A percentile compares a stretch with the other conserved stretches of the same genome.
phyloP scores from a whole-genome alignment of 2,797 vertebrate genomes.

The Lithobates sylvaticus region DNA sequence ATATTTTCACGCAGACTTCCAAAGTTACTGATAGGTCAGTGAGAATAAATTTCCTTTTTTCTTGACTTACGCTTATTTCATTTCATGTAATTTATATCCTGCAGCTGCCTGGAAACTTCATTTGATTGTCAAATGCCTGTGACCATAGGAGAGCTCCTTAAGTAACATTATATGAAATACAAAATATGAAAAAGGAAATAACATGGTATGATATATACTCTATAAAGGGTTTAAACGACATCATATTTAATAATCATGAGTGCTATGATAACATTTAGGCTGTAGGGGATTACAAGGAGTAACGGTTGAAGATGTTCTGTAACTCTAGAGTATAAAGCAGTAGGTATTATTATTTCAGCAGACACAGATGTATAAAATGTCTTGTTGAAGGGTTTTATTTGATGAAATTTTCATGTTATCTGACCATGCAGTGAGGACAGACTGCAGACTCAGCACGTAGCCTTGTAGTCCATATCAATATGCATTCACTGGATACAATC shows the following conservation, averaged over 20 bases:
- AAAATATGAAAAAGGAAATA: background rate
- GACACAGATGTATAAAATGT: conserved; percentile 49
- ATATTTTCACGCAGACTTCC: no score
- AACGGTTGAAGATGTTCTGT: conserved; percentile 14
- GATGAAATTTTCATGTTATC: conserved; percentile 57
- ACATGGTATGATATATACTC: background rate
- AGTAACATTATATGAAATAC: background rate
- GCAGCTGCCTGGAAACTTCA: background rate
- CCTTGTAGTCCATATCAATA: conserved; percentile 55
- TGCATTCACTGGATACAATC: conserved; percentile 53
- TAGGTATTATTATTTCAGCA: conserved; percentile 45
- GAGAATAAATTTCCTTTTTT: no score
- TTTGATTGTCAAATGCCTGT: background rate
- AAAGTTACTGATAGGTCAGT: no score
- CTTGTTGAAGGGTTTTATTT: conserved; percentile 55
- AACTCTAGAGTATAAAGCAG: conserved; percentile 42
- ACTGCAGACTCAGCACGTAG: conserved; percentile 59
- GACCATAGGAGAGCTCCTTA: no score
- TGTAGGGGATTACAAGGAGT: conserved; percentile 26
- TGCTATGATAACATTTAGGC: conserved; percentile 29
- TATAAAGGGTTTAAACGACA: conserved; percentile 14
- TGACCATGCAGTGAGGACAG: conserved; percentile 47
- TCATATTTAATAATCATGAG: conserved; percentile 10
- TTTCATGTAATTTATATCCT: no score
- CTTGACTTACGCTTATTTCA: no score